phyloP scores from a whole-genome alignment of 2,888 invertebrate genomes.

The Drosophila helvetica region DNA sequence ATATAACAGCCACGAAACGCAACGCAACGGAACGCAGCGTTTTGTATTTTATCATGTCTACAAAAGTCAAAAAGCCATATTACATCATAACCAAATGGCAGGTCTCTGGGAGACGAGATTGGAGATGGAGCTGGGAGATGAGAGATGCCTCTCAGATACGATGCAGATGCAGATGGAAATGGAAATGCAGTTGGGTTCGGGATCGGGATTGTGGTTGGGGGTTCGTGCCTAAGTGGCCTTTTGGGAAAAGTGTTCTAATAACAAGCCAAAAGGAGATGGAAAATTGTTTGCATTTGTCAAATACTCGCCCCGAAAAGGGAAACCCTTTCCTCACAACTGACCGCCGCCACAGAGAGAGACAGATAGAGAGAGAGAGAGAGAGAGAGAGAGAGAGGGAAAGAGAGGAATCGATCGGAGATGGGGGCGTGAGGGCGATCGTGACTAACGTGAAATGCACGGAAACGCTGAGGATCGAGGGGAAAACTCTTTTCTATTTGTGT shows the following conservation, averaged over 20 bases:
- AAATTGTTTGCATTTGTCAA: conserved; percentile 80
- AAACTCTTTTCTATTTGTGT: background rate
- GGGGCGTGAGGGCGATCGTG: conserved; percentile 10
- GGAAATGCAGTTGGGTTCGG: conserved; percentile 24
- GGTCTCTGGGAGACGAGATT: conserved; percentile 15
- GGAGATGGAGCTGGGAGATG: conserved; percentile 10
- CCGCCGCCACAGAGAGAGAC: conserved; percentile 46
- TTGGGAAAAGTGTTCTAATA: conserved; percentile 75
- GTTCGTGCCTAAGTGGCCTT: conserved; percentile 77
- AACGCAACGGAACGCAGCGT: conserved; percentile 72
- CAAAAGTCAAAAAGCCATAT: conserved; percentile 79
- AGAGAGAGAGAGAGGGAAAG: background rate
- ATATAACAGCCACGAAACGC: conserved; percentile 79
- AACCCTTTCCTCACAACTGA: conserved; percentile 52
- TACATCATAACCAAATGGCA: conserved; percentile 65
- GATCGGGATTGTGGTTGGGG: conserved; percentile 40
- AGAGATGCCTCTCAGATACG: conserved; percentile 19
- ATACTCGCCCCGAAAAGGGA: conserved; percentile 64
- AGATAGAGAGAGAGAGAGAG: background rate
- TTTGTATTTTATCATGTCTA: conserved; percentile 80
- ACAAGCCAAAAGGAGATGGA: conserved; percentile 64
- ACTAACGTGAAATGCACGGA: background rate
- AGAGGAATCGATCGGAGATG: conserved; percentile 4
- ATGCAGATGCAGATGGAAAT: conserved; percentile 23
- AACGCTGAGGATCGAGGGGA: background rate